Conservation (phyloP, 64 coral and sea anemone species). For the Porites lutea region DNA sequence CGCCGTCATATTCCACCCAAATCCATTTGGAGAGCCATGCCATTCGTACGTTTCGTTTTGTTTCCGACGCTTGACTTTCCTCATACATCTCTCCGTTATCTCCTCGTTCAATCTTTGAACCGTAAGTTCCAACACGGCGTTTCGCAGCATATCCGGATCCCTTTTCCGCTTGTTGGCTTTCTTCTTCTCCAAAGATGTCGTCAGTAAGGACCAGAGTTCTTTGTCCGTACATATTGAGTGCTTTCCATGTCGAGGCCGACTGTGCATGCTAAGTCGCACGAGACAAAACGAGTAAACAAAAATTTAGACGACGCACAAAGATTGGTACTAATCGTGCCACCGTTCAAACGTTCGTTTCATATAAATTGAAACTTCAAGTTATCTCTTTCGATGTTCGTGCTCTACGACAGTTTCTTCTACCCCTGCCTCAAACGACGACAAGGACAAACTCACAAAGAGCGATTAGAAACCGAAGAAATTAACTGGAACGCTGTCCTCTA, state of each 20-base stretch:
- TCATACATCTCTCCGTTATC: conserved; percentile 92
- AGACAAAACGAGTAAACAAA: conserved; percentile 45
- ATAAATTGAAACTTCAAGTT: background rate
- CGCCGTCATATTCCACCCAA: conserved; percentile 95
- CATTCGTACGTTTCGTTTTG: conserved; percentile 86
- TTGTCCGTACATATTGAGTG: conserved; percentile 62
- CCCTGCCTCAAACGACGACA: too few relatives aligned
- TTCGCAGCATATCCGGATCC: conserved; percentile 88
- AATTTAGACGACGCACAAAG: conserved; percentile 2
- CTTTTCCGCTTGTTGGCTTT: conserved; percentile 81
- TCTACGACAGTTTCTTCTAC: too few relatives aligned
- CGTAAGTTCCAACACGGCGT: conserved; percentile 86
- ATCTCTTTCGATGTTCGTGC: background rate
- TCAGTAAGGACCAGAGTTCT: conserved; percentile 94
- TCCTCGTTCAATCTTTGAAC: conserved; percentile 97
- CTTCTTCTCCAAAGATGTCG: conserved; percentile 87
- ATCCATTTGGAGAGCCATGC: conserved; percentile 59
- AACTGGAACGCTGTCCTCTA: background rate
- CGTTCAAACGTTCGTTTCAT: background rate
- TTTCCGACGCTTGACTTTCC: conserved; percentile 79
- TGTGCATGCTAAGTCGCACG: conserved; percentile 48
- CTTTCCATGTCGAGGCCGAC: conserved; percentile 39
- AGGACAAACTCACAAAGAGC: too few relatives aligned
- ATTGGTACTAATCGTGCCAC: background rate
- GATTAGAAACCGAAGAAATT: background rate